phyloP scores from a whole-genome alignment of 2,797 vertebrate genomes.

The Gadopsis bispinosus region DNA sequence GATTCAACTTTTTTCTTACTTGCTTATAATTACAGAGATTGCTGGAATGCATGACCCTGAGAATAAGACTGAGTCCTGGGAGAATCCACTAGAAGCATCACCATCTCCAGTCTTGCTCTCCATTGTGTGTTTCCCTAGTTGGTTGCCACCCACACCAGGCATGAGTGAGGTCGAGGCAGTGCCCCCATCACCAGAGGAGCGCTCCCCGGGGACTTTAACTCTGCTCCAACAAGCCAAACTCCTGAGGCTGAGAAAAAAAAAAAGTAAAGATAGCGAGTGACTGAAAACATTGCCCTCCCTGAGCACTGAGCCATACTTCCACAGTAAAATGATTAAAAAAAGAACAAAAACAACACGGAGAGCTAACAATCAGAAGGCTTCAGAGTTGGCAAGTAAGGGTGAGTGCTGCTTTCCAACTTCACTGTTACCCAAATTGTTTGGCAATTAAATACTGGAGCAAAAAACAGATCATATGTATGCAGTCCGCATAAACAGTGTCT shows the following conservation, averaged over 20 bases:
- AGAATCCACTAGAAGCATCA: conserved; percentile 82
- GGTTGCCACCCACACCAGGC: conserved; percentile 86
- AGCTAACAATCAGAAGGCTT: conserved; percentile 73
- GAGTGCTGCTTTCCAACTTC: conserved; percentile 72
- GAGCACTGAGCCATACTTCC: conserved; percentile 68
- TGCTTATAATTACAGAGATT: conserved; percentile 87
- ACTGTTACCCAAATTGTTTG: conserved; percentile 75
- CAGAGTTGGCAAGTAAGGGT: conserved; percentile 68
- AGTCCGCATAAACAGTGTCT: conserved; percentile 43
- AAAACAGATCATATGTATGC: conserved; percentile 49
- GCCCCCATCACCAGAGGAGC: conserved; percentile 82
- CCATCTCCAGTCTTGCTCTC: conserved; percentile 79
- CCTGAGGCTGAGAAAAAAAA: conserved; percentile 75
- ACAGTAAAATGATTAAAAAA: conserved; percentile 72
- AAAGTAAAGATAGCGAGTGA: conserved; percentile 70
- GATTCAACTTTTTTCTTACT: conserved; percentile 79
- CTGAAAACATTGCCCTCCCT: conserved; percentile 75
- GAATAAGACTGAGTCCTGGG: conserved; percentile 84
- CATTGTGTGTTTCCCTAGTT: conserved; percentile 76
- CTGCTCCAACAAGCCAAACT: conserved; percentile 81
- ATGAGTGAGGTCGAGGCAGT: conserved; percentile 81
- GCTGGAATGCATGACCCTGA: conserved; percentile 86
- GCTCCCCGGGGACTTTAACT: conserved; percentile 71
- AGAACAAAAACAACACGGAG: conserved; percentile 73
- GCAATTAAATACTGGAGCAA: conserved; percentile 73